Evolutionary conservation across 2,113 vertebrate genomes (phyloP).

Genomic region (Psittacus erithacus): DNA sequence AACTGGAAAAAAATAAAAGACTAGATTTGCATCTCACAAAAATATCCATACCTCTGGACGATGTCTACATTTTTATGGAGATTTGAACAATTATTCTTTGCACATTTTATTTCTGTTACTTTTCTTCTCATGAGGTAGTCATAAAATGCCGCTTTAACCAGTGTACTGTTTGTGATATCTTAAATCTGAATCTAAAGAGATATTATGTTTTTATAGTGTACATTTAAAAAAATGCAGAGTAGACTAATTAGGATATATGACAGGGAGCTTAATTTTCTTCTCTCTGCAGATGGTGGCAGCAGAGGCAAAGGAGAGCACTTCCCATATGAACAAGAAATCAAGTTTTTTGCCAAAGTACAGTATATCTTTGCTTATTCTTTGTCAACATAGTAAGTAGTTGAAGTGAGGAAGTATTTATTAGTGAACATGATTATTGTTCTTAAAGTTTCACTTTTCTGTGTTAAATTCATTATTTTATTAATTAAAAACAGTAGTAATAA

Average conservation of each 20-base stretch:
- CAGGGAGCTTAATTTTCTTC: constrained; percentile 40
- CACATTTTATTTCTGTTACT: not conserved
- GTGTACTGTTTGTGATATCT: not conserved
- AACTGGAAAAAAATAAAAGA: not conserved
- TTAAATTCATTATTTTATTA: not conserved
- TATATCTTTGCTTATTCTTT: constrained; percentile 61
- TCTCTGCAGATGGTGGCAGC: constrained; percentile 82
- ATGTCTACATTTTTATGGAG: not conserved
- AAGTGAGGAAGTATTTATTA: not conserved
- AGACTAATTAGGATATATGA: not conserved
- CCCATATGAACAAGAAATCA: constrained; percentile 93
- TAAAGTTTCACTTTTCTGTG: not conserved
- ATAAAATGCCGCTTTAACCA: not conserved
- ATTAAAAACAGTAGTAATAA: not conserved
- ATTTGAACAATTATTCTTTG: not conserved
- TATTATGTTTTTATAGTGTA: not conserved
- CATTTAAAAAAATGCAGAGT: not conserved
- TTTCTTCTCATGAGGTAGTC: not conserved
- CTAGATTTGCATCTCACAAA: not conserved
- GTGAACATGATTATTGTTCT: not conserved
- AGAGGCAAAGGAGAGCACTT: constrained; percentile 86
- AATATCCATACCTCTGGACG: not conserved
- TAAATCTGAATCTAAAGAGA: not conserved
- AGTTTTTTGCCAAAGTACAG: constrained; percentile 96
- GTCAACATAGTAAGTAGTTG: not conserved